Evolutionary conservation across 2,113 vertebrate species (phyloP), one percentile per base, ranked within the genome.

Genomic region (Acanthochromis polyacanthus): DNA sequence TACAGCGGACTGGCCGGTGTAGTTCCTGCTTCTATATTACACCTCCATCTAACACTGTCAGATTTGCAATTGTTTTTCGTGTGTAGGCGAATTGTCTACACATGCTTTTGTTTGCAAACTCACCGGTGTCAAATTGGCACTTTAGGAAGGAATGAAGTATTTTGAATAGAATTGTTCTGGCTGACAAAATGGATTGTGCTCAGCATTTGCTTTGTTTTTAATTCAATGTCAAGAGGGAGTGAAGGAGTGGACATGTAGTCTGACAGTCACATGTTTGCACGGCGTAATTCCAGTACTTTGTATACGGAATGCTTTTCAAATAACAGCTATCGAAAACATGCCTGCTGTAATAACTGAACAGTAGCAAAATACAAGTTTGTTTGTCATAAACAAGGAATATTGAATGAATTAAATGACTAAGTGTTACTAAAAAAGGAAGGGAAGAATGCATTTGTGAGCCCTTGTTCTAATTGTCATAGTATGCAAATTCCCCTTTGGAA

Each of bases 401-500:
- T 36, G 32, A 36, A 36, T 36, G 32, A 36, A 36, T 36, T 8
- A 8, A 36, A 10, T 8, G 5, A 14, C 38, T 23, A 43, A 10
- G 5, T 55, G 36, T 14, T 60, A 20, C 46, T 43, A 11, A 61
- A 16, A 16, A 59, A 38, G 9, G 19, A 48, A 3, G 10, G 19
- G 3, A 60, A 7, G 9, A 50, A n/a, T 15, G 16, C 10, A 22
- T 10, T 17, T 17, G 19, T 38, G 43, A 15, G n/a, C 15, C 28
- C 5, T 2, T 12, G 5, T 62, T 58, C 11, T 61, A 58, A 71
- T 61, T 59, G 32, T 51, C 20, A 46, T 63, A 43, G 1, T 10
- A 62, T 69, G 51, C 64, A 79, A 82, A 59, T 61, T 5, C 9
- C n/a, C 9, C 8, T 0, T 25, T 23, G 5, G 15, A 56, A 28